Conservation (phyloP, 2,888 invertebrate genomes). For the Hyles lineata region DNA sequence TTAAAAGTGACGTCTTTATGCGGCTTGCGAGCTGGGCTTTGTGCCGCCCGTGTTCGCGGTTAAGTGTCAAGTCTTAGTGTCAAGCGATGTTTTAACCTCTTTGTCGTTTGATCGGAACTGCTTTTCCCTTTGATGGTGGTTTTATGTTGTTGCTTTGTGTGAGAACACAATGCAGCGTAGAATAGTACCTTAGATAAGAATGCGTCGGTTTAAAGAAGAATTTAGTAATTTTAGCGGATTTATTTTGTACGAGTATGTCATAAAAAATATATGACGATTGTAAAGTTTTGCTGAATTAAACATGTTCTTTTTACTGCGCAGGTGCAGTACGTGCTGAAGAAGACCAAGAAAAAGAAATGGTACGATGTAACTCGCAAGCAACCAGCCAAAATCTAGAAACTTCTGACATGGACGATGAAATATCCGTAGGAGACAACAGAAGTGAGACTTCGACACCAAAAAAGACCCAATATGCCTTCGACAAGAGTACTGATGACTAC, state of each 20-base stretch:
- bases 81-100: constrained; percentile 64
- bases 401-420: constrained; percentile 74
- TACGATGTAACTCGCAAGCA: constrained; percentile 53
- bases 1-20: constrained; percentile 81
- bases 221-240: too few relatives aligned
- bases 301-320: constrained; percentile 46
- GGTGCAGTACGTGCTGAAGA: constrained; percentile 59
- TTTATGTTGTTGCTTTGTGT: constrained; percentile 7
- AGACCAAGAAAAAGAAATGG: constrained; percentile 56
- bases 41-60: constrained; percentile 67
- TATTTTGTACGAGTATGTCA: too few relatives aligned
- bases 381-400: constrained; percentile 62
- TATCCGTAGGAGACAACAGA: constrained; percentile 77
- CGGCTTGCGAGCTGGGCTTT: constrained; percentile 68
- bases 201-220: too few relatives aligned
- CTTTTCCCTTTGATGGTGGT: constrained; percentile 29
- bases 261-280: too few relatives aligned
- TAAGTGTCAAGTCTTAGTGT: constrained; percentile 74
- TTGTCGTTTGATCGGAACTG: constrained; percentile 43
- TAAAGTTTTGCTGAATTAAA: too few relatives aligned
- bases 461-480: constrained; percentile 50
- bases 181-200: neutral
- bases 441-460: constrained; percentile 72
- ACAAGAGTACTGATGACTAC: constrained; percentile 50
- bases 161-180: neutral